Base-by-base conservation (phyloP, 53 echinoderm and acorn worm genomes). In the Holothuria scabra region DNA sequence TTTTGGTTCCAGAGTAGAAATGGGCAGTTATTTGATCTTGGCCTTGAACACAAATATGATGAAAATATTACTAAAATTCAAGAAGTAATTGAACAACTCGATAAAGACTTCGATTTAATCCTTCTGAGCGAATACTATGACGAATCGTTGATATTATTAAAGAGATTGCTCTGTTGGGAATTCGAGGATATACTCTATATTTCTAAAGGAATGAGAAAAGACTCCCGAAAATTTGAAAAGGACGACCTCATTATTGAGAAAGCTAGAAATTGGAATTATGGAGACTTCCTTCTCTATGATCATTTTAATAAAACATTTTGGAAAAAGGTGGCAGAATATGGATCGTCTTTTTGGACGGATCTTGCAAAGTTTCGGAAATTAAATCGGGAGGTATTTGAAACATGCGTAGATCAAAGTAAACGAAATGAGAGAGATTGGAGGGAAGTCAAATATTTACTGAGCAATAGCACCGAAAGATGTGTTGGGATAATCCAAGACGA, bases 221-320 rank as follows among this genome's bases (percentile, higher is more conserved):
- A 68, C 26, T 37, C 34, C 41, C 10, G 1, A 8, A 68, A 4
- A 68, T 68, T 33, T 68, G 68, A 33, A 32, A 68, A 68, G 34
- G 13, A 68, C 25, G 76, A 46, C 2, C 16, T 21, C 28, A 3
- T 83, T 1, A 67, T 29, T 12, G 58, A 86, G 9, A 86, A 76
- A 23, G 84, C 87, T 12, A 79, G 59, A n/a, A 12, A 55, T 32
- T 91, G 91, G 91, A 87, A 46, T 35, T 60, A 76, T 5, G 91
- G 78, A 29, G 91, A 91, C 41, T 67, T 61, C 6, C 62, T 87
- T 78, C 82, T 91, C 13, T 91, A 91, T 21, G 84, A 91, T 29
- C 78, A 80, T 46, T 91, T 91, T 63, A 91, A 91, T 67, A 34
- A 46, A 60, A 91, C 91, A 30, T 91, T 91, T 79, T 91, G 91